Conservation (phyloP, 2,797 vertebrate genomes). For the Tapirus indicus region DNA sequence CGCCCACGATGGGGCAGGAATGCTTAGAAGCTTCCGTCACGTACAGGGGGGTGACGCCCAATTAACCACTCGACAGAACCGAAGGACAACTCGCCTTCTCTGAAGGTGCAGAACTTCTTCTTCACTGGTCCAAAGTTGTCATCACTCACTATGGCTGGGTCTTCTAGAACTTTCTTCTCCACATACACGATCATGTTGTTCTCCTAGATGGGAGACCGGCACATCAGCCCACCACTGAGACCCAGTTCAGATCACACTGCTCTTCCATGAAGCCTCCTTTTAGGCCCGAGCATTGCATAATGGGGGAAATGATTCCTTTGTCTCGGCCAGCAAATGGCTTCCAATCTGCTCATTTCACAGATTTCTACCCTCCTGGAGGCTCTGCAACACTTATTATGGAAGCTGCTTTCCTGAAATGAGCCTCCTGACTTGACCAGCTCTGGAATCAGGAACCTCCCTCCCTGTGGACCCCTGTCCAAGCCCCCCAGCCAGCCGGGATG, state of each 20-base stretch:
- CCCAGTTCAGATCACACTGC: neutral
- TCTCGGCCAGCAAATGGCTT: too few relatives aligned
- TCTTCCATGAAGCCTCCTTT: neutral
- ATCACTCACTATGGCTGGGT: slow-evolving; percentile 94
- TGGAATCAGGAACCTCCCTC: neutral
- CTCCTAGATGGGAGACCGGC: slow-evolving; percentile 84
- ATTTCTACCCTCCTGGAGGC: neutral
- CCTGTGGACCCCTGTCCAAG: neutral
- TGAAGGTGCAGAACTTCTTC: slow-evolving; percentile 98
- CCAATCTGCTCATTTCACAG: too few relatives aligned
- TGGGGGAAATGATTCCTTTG: accelerated
- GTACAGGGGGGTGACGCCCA: neutral
- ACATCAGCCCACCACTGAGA: neutral
- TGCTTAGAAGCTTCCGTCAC: accelerated
- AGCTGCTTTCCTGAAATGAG: neutral
- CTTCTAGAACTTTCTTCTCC: slow-evolving; percentile 97
- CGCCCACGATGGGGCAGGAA: accelerated
- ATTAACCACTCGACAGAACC: neutral
- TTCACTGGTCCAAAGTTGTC: slow-evolving; percentile 95
- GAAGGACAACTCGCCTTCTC: slow-evolving; percentile 88
- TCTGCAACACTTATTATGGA: too few relatives aligned
- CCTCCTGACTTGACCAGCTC: neutral
- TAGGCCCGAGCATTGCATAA: neutral
- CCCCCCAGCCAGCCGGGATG: neutral
- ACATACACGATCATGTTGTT: slow-evolving; percentile 98